Percentiles rank a stretch among this genome's conserved stretches.
phyloP scores from a whole-genome alignment of 2,888 invertebrate genomes.

The Pollenia angustigena region DNA sequence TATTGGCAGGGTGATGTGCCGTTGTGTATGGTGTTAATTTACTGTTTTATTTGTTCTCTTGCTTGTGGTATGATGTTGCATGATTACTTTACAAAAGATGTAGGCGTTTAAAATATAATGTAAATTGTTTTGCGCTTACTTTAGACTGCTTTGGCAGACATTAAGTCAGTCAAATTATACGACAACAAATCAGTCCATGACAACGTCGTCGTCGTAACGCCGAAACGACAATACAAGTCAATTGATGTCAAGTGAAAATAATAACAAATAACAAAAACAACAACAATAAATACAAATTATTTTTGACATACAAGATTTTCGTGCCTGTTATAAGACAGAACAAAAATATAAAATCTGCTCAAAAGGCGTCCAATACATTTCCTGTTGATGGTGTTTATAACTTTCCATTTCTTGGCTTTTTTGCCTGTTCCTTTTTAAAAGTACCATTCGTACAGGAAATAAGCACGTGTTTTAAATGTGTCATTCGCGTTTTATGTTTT shows the following conservation, averaged over 20 bases:
- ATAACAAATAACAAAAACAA: background rate
- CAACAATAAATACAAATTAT: background rate
- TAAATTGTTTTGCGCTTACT: constrained; percentile 47
- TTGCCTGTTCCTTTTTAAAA: constrained; percentile 8
- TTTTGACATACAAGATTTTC: constrained; percentile 30
- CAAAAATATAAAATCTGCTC: background rate
- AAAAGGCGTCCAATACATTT: constrained; percentile 1
- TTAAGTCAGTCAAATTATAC: constrained; percentile 29
- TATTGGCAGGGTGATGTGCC: background rate
- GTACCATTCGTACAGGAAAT: constrained; percentile 35
- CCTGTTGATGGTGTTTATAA: constrained; percentile 3
- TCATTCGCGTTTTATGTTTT: background rate
- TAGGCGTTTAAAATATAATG: constrained; percentile 41
- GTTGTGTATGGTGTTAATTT: background rate
- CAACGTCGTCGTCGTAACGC: background rate
- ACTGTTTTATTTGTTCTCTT: background rate
- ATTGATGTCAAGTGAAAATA: constrained; percentile 21
- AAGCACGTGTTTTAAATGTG: constrained; percentile 50
- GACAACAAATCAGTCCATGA: background rate
- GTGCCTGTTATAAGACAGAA: background rate
- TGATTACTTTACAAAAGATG: constrained; percentile 12
- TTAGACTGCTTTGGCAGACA: constrained; percentile 23
- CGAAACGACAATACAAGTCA: constrained; percentile 28
- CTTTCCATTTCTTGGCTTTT: background rate
- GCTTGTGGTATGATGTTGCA: background rate